Percentiles rank a stretch among this genome's conserved stretches.
phyloP scores from a whole-genome alignment of 2,888 invertebrate genomes.

The Anaspis maculata region DNA sequence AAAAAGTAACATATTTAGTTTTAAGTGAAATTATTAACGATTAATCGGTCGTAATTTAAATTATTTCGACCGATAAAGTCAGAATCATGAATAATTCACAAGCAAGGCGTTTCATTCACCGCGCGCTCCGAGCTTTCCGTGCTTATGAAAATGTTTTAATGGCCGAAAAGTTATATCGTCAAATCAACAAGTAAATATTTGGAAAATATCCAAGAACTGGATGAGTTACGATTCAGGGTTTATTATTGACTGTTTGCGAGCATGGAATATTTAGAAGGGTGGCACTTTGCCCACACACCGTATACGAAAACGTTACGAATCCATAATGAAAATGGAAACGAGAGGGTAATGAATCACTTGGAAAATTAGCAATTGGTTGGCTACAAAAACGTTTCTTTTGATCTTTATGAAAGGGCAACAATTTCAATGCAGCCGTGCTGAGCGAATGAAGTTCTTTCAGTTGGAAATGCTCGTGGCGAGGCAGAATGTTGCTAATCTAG shows the following conservation, averaged over 20 bases:
- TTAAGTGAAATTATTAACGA: constrained; percentile 15
- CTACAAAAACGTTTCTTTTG: no score
- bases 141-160: constrained; percentile 13
- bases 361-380: no score
- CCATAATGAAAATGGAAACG: no score
- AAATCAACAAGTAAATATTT: constrained; percentile 15
- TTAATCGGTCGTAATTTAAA: constrained; percentile 17
- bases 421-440: no score
- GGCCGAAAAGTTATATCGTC: constrained; percentile 9
- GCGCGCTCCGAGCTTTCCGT: constrained; percentile 10
- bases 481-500: no score
- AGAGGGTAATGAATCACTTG: no score
- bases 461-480: no score
- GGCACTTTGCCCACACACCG: neutral
- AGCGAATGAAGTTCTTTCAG: no score
- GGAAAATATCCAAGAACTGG: constrained; percentile 8
- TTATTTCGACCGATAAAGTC: constrained; percentile 15
- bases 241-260: neutral
- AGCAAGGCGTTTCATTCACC: constrained; percentile 9
- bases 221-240: neutral
- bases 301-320: no score
- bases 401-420: no score
- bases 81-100: constrained; percentile 13
- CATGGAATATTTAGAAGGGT: neutral
- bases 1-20: constrained; percentile 12